Base-by-base conservation (phyloP, 2,113 vertebrate genomes). In the Ictidomys tridecemlineatus region DNA sequence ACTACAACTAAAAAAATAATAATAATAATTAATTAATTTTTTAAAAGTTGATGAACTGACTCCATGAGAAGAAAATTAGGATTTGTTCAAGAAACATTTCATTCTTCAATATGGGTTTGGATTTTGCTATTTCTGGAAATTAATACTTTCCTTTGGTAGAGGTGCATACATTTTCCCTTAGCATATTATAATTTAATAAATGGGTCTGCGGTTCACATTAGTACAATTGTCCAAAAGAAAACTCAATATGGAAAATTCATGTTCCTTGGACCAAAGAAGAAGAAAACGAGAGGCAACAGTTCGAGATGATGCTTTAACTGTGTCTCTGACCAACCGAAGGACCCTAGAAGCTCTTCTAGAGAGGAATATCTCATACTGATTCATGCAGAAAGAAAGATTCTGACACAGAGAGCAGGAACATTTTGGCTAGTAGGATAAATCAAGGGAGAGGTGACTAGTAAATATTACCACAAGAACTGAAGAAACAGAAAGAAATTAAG, bases 31-130 rank as follows among this genome's bases (percentile, higher is more conserved):
- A 51, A 51, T 51, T 12, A 51, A 51, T 51, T 51, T 51, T 56
- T 51, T 56, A 48, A 88, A 95, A 89, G 6, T 24, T 80, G 67
- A 76, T 76, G 22, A 8, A 53, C 28, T 74, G 45, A 85, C 48
- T 80, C 48, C 13, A 14, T 28, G 34, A 12, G 16, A 80, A 95
- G 24, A 14, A 37, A 95, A 77, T 72, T 91, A 12, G 65, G 6
- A 80, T 76, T 93, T 63, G 72, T 56, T 79, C 90, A 93, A 67
- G 63, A 90, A 89, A 83, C 32, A 37, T 53, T 42, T 51, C 42
- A 39, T 76, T 76, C 74, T 67, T 91, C 56, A 87, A 42, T 30
- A 69, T 72, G 37, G 16, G 7, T 91, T 94, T 96, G 22, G 16
- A 76, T 28, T 88, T 89, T 45, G 5, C 16, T 76, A 6, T 88